phyloP scores from a whole-genome alignment of 2,888 invertebrate genomes.

The Amitus sp. region DNA sequence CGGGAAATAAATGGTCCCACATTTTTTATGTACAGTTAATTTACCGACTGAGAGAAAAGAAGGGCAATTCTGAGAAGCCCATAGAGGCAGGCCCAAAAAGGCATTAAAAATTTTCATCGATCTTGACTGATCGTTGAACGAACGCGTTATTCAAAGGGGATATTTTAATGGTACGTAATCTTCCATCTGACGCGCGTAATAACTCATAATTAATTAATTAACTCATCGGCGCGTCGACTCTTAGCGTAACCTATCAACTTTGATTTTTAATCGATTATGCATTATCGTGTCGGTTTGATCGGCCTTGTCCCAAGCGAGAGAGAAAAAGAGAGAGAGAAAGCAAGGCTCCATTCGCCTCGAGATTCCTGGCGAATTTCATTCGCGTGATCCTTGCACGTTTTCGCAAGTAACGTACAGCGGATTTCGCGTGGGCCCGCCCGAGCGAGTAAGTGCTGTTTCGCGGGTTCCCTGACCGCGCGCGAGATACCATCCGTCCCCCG shows the following conservation, averaged over 20 bases:
- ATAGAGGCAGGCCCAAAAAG: too few species aligned
- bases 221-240: slow-evolving; percentile 1
- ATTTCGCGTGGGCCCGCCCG: too few species aligned
- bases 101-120: background rate
- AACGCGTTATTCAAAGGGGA: background rate
- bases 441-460: too few species aligned
- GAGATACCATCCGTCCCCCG: slow-evolving; percentile 31
- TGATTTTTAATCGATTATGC: slow-evolving; percentile 2
- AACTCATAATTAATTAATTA: slow-evolving; percentile 6
- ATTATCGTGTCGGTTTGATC: slow-evolving; percentile 1
- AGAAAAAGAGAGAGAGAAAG: too few species aligned
- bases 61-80: too few species aligned
- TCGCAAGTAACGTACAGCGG: too few species aligned
- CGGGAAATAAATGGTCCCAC: too few species aligned
- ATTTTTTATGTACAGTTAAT: too few species aligned
- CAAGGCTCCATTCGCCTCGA: background rate
- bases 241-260: background rate
- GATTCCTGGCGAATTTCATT: background rate
- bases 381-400: background rate
- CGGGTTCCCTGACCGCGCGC: slow-evolving; percentile 12
- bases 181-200: slow-evolving; percentile 5
- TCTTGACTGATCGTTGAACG: background rate
- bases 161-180: background rate
- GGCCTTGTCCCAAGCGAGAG: too few species aligned
- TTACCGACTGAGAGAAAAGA: too few species aligned